Evolutionary conservation across 2,888 invertebrate genomes (phyloP).

Genomic region (Stenichneumon culpator): DNA sequence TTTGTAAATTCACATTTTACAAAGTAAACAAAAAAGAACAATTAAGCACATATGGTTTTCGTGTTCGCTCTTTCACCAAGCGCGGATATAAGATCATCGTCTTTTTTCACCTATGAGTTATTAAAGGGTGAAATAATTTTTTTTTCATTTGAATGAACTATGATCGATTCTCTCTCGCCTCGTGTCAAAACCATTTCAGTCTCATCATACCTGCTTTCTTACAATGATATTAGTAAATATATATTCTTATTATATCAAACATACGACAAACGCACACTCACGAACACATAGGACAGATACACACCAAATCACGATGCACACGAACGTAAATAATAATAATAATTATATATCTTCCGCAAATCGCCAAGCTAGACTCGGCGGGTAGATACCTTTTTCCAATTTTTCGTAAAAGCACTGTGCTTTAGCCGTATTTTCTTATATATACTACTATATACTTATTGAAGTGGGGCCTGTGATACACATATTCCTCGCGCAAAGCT

Average conservation of each 20-base stretch:
- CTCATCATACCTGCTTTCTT: slow-evolving; percentile 63
- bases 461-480: slow-evolving; percentile 66
- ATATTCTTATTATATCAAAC: slow-evolving; percentile 60
- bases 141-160: background rate
- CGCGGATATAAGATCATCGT: background rate
- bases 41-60: background rate
- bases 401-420: slow-evolving; percentile 80
- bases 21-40: slow-evolving; percentile 4
- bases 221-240: slow-evolving; percentile 61
- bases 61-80: background rate
- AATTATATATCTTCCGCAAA: slow-evolving; percentile 59
- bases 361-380: slow-evolving; percentile 76
- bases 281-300: slow-evolving; percentile 36
- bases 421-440: slow-evolving; percentile 73
- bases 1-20: slow-evolving; percentile 1
- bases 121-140: background rate
- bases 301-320: slow-evolving; percentile 58
- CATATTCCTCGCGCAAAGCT: slow-evolving; percentile 77
- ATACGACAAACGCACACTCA: slow-evolving; percentile 40
- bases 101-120: background rate
- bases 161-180: slow-evolving; percentile 50
- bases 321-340: slow-evolving; percentile 53
- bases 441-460: slow-evolving; percentile 46
- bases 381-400: slow-evolving; percentile 74
- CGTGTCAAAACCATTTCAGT: slow-evolving; percentile 40